Percentiles rank a stretch among this genome's conserved stretches.
Conservation (phyloP, 92 coral and sea anemone genomes). For the Porites divaricata region DNA sequence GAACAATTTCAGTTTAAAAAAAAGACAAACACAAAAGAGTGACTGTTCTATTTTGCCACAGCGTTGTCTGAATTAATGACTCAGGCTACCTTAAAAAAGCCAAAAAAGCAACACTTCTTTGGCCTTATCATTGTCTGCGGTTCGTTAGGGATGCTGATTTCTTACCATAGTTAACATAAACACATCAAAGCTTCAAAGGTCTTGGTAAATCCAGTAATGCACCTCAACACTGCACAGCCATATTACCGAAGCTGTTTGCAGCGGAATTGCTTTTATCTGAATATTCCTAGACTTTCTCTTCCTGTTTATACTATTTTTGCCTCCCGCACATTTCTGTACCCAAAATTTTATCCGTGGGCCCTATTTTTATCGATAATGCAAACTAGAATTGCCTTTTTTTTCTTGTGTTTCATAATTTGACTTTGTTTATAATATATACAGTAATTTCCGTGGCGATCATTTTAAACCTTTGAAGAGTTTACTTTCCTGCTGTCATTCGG, state of each 20-base stretch:
- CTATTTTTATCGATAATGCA: neutral
- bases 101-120: no score
- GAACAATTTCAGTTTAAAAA: no score
- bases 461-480: neutral
- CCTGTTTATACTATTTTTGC: constrained; percentile 7
- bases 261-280: neutral
- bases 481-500: neutral
- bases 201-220: neutral
- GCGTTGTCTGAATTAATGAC: neutral
- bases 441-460: no score
- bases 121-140: no score
- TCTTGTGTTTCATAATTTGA: neutral
- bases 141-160: neutral
- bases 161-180: neutral
- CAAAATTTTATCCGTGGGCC: neutral
- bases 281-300: constrained; percentile 1
- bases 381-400: no score
- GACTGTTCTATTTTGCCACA: neutral
- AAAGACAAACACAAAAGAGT: neutral
- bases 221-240: neutral
- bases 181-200: neutral
- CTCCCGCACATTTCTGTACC: constrained; percentile 15
- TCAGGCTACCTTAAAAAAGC: neutral
- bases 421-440: no score
- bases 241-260: neutral